Evolutionary conservation across 1,140 invertebrate genomes (phyloP).

Genomic region (Apis florea): DNA sequence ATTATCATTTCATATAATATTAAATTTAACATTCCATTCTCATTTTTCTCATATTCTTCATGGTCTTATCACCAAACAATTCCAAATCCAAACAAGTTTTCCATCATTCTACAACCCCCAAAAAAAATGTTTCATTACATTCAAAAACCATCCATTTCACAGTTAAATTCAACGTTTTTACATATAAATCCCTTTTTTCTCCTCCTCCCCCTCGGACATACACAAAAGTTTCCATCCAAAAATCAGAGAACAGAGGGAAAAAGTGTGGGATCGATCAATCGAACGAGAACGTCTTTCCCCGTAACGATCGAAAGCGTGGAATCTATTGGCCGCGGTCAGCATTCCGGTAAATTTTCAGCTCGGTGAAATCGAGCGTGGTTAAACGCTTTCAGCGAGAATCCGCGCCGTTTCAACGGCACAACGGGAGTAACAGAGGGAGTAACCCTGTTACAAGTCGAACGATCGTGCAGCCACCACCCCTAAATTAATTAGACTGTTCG

Average conservation of each 20-base stretch:
- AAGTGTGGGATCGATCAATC: not conserved
- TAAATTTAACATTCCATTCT: no score
- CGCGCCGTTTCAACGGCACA: constrained; percentile 11
- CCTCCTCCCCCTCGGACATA: not conserved
- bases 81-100: no score
- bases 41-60: no score
- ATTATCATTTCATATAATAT: no score
- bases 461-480: constrained; percentile 2
- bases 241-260: not conserved
- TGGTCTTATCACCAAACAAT: no score
- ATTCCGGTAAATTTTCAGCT: constrained; percentile 25
- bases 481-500: constrained; percentile 48
- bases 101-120: no score
- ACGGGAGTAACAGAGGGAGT: constrained; percentile 1
- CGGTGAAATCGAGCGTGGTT: constrained; percentile 33
- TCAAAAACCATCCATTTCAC: not conserved
- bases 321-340: constrained; percentile 19
- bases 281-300: not conserved
- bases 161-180: not conserved
- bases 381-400: constrained; percentile 30
- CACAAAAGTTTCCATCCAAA: not conserved
- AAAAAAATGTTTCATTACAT: no score
- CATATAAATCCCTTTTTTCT: not conserved
- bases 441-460: constrained; percentile 26
- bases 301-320: constrained; percentile 12